Evolutionary conservation across 2,113 vertebrate genomes (phyloP).

Genomic region (Mastomys natalensis): DNA sequence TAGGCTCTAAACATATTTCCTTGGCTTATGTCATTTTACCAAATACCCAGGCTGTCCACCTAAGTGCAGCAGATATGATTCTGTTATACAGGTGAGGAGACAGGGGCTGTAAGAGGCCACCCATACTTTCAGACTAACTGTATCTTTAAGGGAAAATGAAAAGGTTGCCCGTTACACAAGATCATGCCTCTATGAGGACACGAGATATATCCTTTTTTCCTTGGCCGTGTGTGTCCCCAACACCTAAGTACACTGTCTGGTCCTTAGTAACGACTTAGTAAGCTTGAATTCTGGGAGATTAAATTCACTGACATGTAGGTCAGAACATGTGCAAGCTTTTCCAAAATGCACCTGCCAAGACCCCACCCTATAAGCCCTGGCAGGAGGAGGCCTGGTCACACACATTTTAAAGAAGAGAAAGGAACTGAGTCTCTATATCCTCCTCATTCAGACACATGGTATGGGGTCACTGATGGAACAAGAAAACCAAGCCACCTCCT

Average conservation of each 20-base stretch:
- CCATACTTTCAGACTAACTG: neutral
- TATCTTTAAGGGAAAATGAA: neutral
- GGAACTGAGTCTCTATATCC: neutral
- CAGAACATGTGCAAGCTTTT: conserved; percentile 19
- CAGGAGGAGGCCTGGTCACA: no score
- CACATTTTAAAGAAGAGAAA: neutral
- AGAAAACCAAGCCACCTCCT: conserved; percentile 16
- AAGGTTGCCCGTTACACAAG: neutral
- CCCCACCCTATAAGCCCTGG: neutral
- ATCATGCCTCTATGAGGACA: neutral
- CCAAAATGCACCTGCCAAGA: neutral
- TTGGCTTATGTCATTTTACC: neutral
- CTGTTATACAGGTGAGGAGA: neutral
- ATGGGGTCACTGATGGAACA: conserved; percentile 5
- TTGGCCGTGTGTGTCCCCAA: neutral
- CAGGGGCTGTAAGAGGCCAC: neutral
- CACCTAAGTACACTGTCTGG: neutral
- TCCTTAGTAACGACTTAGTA: neutral
- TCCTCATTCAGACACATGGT: conserved; percentile 41
- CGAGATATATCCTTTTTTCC: neutral
- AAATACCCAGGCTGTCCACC: neutral
- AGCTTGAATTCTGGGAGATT: neutral
- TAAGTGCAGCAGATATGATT: neutral
- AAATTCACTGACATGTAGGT: neutral
- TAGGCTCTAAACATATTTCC: neutral